Conservation (phyloP, 2,888 invertebrate species). For the Pristionchus arcanus region DNA sequence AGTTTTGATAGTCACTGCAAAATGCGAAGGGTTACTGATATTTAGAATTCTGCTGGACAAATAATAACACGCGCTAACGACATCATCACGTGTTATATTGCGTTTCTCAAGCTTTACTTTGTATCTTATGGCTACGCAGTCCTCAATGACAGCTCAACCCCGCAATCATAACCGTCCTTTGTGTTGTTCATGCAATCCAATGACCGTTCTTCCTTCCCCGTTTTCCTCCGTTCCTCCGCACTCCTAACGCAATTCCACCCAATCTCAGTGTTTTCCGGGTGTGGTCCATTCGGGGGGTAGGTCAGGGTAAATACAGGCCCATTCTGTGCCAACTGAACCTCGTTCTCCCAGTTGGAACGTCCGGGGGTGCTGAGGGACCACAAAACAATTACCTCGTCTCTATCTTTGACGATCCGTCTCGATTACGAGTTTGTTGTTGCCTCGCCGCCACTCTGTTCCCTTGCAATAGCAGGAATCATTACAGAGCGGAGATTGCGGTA, state of each 20-base stretch:
- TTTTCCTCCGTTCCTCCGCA: not conserved
- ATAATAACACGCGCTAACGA: too few relatives aligned
- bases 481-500: too few relatives aligned
- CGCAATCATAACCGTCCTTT: not conserved
- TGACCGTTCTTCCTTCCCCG: not conserved
- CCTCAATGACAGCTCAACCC: too few relatives aligned
- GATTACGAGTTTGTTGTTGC: not conserved
- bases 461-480: not conserved
- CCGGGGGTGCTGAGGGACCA: not conserved
- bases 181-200: not conserved
- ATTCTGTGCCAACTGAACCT: not conserved
- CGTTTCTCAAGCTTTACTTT: too few relatives aligned
- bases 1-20: too few relatives aligned
- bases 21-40: too few relatives aligned
- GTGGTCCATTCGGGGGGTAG: not conserved
- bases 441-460: not conserved
- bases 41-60: too few relatives aligned
- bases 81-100: too few relatives aligned
- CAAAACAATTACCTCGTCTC: constrained; percentile 10
- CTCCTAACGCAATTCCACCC: not conserved
- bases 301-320: constrained; percentile 13
- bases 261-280: not conserved
- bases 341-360: not conserved
- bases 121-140: too few relatives aligned
- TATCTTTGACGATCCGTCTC: not conserved